Percentiles rank a stretch among this genome's conserved stretches.
Conservation (phyloP, 1,140 invertebrate species). For the Melanaphis sacchari region DNA sequence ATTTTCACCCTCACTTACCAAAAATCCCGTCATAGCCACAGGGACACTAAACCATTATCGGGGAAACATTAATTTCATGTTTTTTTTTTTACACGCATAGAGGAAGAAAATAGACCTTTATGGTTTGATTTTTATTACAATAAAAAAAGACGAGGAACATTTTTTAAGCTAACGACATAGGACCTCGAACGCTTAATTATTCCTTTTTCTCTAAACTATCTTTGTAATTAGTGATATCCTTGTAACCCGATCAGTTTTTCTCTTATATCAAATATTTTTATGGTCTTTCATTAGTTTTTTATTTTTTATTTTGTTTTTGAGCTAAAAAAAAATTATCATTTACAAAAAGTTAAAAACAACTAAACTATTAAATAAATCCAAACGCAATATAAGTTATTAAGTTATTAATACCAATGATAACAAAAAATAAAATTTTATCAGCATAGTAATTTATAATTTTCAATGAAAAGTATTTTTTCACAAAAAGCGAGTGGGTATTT, state of each 20-base stretch:
- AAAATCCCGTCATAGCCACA: slow-evolving; percentile 42
- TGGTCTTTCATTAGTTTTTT: background rate
- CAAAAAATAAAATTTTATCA: background rate
- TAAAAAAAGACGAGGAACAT: background rate
- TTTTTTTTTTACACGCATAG: slow-evolving; percentile 11
- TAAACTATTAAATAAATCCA: background rate
- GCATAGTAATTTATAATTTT: background rate
- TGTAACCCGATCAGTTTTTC: background rate
- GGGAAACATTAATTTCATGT: background rate
- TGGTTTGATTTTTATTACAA: slow-evolving; percentile 40
- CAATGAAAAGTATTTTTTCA: background rate
- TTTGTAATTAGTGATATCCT: slow-evolving; percentile 38
- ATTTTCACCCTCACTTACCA: slow-evolving; percentile 48
- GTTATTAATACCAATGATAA: background rate
- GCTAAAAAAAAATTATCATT: background rate
- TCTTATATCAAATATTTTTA: background rate
- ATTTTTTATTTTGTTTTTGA: background rate
- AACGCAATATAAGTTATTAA: background rate
- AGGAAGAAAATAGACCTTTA: background rate
- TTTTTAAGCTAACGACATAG: slow-evolving; percentile 38
- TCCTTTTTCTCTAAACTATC: slow-evolving; percentile 4
- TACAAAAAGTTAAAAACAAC: background rate
- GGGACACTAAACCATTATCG: slow-evolving; percentile 33
- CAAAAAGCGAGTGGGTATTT: background rate
- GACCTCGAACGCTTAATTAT: slow-evolving; percentile 44